Conservation (phyloP, 2,113 vertebrate species). For the Grus americana region DNA sequence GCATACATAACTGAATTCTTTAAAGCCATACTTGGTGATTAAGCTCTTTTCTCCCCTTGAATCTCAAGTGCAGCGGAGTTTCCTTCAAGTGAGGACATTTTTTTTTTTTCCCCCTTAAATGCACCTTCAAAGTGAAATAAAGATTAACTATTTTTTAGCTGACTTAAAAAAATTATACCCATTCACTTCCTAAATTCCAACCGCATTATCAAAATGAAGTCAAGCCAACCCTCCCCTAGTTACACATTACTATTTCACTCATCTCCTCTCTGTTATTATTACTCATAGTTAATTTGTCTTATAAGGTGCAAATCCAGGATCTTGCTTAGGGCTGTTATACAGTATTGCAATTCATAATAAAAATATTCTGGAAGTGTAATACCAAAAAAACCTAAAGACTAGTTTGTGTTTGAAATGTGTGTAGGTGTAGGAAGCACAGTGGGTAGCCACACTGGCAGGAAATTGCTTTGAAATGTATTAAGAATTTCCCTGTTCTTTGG, state of each 20-base stretch:
- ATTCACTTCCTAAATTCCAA: background rate
- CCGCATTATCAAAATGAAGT: background rate
- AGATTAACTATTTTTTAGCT: background rate
- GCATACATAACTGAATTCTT: background rate
- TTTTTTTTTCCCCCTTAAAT: background rate
- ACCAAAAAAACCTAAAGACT: background rate
- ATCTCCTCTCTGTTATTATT: background rate
- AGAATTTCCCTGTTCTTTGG: background rate
- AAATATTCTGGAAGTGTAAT: background rate
- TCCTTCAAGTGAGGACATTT: background rate
- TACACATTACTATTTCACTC: background rate
- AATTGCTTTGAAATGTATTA: background rate
- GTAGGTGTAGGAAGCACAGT: background rate
- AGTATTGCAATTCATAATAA: background rate
- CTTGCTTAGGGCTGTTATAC: background rate
- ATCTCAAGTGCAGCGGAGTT: background rate
- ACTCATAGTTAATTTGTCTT: background rate
- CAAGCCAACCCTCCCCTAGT: background rate
- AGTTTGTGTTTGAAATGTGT: background rate
- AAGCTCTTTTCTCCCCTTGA: slow-evolving; percentile 1
- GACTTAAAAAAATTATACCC: background rate
- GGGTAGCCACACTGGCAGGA: background rate
- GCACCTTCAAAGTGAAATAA: background rate
- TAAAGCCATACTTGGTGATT: background rate
- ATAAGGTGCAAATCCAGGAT: background rate